A percentile compares a stretch with the other conserved stretches of the same genome.
Evolutionary conservation across 2,113 vertebrate genomes (phyloP).

Genomic region (Sinocyclocheilus grahami): DNA sequence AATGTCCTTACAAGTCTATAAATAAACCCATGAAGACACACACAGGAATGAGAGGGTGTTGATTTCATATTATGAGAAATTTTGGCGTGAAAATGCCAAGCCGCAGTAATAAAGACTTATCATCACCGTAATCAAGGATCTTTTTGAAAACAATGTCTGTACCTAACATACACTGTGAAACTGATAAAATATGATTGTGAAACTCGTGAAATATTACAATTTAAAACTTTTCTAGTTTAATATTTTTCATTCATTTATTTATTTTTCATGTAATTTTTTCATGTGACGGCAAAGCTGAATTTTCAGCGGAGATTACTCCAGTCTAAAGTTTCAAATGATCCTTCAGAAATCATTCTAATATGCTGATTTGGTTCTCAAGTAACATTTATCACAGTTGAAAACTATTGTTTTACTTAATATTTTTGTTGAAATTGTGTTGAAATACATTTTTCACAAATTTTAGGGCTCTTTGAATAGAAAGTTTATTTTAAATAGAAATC

Average conservation of each 20-base stretch:
- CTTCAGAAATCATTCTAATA: background rate
- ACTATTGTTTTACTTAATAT: background rate
- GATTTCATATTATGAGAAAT: background rate
- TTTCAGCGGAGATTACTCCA: background rate
- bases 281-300: too few species aligned
- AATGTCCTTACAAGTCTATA: slow-evolving; percentile 45
- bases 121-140: background rate
- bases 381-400: background rate
- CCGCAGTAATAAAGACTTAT: background rate
- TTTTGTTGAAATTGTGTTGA: too few species aligned
- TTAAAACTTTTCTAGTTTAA: too few species aligned
- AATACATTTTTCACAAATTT: too few species aligned
- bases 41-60: slow-evolving; percentile 2
- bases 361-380: background rate
- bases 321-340: background rate
- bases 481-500: too few species aligned
- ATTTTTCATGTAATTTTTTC: too few species aligned
- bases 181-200: background rate
- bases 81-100: background rate
- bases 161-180: background rate
- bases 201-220: background rate
- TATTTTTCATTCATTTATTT: too few species aligned
- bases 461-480: too few species aligned
- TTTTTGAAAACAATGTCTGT: background rate
- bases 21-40: slow-evolving; percentile 28